phyloP scores from a whole-genome alignment of 2,113 vertebrate species.

The Solea solea region DNA sequence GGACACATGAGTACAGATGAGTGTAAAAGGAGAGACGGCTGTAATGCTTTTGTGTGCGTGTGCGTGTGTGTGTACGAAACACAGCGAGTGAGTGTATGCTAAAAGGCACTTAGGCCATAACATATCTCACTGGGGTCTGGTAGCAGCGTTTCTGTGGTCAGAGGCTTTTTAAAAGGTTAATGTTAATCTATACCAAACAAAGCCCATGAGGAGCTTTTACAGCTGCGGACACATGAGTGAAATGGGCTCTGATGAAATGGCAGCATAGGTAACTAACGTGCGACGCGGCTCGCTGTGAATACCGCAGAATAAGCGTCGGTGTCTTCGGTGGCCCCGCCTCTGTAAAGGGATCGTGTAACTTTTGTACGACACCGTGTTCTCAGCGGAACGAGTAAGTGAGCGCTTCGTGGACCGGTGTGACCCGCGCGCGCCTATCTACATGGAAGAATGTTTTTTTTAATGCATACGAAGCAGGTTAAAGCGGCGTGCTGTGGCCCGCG shows the following conservation, averaged over 20 bases:
- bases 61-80: slow-evolving; percentile 55
- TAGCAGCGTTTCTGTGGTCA: slow-evolving; percentile 82
- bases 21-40: slow-evolving; percentile 78
- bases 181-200: slow-evolving; percentile 85
- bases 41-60: slow-evolving; percentile 61
- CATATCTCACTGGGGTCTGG: slow-evolving; percentile 81
- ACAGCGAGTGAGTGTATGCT: slow-evolving; percentile 67
- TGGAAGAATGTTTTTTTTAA: slow-evolving; percentile 77
- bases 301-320: slow-evolving; percentile 63
- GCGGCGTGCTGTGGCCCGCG: slow-evolving; percentile 65
- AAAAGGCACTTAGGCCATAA: slow-evolving; percentile 85
- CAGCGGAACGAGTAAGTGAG: slow-evolving; percentile 49
- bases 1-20: slow-evolving; percentile 76
- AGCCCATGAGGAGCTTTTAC: slow-evolving; percentile 81
- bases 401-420: slow-evolving; percentile 74
- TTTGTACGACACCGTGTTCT: slow-evolving; percentile 69
- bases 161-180: slow-evolving; percentile 85
- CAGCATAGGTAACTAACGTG: slow-evolving; percentile 67
- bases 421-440: slow-evolving; percentile 75
- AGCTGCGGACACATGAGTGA: slow-evolving; percentile 77
- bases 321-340: slow-evolving; percentile 34
- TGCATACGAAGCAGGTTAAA: slow-evolving; percentile 79
- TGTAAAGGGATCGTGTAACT: slow-evolving; percentile 65
- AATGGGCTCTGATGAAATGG: slow-evolving; percentile 80
- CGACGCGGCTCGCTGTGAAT: slow-evolving; percentile 69